Conservation (phyloP, 2,888 invertebrate genomes). For the Tyria jacobaeae region DNA sequence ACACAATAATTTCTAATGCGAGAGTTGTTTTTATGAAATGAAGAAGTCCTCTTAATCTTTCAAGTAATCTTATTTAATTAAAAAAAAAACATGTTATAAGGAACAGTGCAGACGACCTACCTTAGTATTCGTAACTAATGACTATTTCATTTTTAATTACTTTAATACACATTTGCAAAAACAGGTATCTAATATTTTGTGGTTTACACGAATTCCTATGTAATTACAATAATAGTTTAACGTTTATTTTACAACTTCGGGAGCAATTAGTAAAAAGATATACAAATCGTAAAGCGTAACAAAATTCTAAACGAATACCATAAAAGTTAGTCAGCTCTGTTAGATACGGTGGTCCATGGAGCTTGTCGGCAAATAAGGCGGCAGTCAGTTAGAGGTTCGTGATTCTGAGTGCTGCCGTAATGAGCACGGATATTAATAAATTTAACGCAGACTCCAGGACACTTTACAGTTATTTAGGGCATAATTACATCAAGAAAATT, state of each 20-base stretch:
- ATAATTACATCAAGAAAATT: slow-evolving; percentile 66
- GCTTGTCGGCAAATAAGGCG: slow-evolving; percentile 81
- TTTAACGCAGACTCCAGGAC: slow-evolving; percentile 66
- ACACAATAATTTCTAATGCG: no score
- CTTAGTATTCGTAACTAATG: not conserved
- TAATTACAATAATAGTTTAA: slow-evolving; percentile 22
- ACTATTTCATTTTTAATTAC: not conserved
- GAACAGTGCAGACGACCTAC: no score
- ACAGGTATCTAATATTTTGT: slow-evolving; percentile 12
- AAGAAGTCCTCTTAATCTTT: no score
- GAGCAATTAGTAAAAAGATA: slow-evolving; percentile 17
- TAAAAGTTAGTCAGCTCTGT: slow-evolving; percentile 49
- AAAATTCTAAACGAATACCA: slow-evolving; percentile 14
- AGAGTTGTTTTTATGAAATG: no score
- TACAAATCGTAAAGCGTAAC: slow-evolving; percentile 12
- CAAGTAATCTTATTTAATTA: no score
- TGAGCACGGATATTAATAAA: slow-evolving; percentile 76
- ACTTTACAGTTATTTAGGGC: slow-evolving; percentile 76
- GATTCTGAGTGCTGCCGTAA: slow-evolving; percentile 70
- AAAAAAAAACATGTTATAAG: no score
- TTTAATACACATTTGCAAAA: not conserved
- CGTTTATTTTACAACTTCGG: slow-evolving; percentile 9
- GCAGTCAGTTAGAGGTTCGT: slow-evolving; percentile 81
- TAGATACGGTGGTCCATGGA: slow-evolving; percentile 45
- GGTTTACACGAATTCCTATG: slow-evolving; percentile 15